Base-by-base conservation (phyloP, 1,140 invertebrate species). In the Leptonema lineaticorne region DNA sequence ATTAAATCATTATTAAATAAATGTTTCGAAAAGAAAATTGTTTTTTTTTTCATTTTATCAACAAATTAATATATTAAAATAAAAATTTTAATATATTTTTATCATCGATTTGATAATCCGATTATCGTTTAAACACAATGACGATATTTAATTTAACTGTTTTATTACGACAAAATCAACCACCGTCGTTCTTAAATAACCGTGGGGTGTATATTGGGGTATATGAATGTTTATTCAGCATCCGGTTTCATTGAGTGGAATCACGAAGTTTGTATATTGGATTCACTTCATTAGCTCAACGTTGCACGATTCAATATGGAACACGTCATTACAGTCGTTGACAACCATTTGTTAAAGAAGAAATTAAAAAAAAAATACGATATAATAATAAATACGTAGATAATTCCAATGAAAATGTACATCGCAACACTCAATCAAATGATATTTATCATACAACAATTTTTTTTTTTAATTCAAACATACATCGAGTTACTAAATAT, bases 241-340 rank as follows among this genome's bases (percentile, higher is more conserved):
- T 71, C 57, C 26, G 30, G 67, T 71, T 71, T 69, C 70, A 71
- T 71, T 66, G 70, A 71, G 70, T 71, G 70, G 67, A 58, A 8
- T 26, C 58, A 27, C 46, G n/a, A 64, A 27, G 58, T 46, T 60
- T 41, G 45, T 63, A 27, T 27, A 37, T 46, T 57, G 58, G 67
- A 62, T 56, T 68, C 59, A 60, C 59, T 62, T 68, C 67, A 68
- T 68, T 68, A 68, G 58, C 59, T 24, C 14, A 29, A 62, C 67
- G 53, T 68, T 68, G 59, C 57, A 29, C 46, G 16, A 30, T 57
- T 24, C 64, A 27, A 37, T 66, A 66, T 66, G 64, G 50, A 28
- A 37, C 30, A 27, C 30, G 2, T 30, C 63, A 16, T 59, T 9
- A 14, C 59, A 63, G 59, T 0, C 14, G 59, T 33, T 6, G 41